Evolutionary conservation across 2,797 vertebrate species (phyloP).

Genomic region (Phalanger gymnotis): DNA sequence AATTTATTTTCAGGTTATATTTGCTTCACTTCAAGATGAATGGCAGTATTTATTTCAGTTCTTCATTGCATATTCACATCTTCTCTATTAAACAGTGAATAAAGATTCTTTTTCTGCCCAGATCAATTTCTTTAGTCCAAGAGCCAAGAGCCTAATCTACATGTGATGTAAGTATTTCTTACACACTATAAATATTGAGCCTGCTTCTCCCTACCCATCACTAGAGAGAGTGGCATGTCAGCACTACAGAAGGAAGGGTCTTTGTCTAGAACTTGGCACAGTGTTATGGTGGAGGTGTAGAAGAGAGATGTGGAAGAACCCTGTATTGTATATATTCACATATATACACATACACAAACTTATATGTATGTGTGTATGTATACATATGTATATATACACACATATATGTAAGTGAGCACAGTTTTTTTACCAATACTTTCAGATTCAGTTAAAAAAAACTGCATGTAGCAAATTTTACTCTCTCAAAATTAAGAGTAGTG

Average conservation of each 20-base stretch:
- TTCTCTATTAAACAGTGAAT: slow-evolving; percentile 54
- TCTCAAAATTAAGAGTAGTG: background rate
- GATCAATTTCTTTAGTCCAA: slow-evolving; percentile 61
- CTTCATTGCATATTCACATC: slow-evolving; percentile 66
- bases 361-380: background rate
- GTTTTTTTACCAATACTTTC: background rate
- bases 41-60: slow-evolving; percentile 66
- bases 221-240: slow-evolving; percentile 2
- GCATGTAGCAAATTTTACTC: background rate
- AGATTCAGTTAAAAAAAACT: background rate
- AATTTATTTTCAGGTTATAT: slow-evolving; percentile 70
- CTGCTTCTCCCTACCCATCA: slow-evolving; percentile 19
- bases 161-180: slow-evolving; percentile 60
- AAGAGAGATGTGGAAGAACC: background rate
- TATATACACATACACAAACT: background rate
- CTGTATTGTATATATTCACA: background rate
- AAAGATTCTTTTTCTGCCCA: slow-evolving; percentile 65
- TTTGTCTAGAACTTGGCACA: background rate
- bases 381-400: too few relatives aligned
- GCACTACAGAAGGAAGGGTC: background rate
- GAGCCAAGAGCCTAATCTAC: slow-evolving; percentile 61
- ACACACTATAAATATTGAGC: slow-evolving; percentile 62
- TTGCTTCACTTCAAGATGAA: slow-evolving; percentile 69
- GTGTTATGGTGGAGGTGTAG: background rate
- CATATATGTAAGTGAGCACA: background rate